These are phyloP conservation scores for Rhodophaea formosa DNA, from an alignment of 2,888 invertebrate species.

Conservation along the genomic window DNA sequence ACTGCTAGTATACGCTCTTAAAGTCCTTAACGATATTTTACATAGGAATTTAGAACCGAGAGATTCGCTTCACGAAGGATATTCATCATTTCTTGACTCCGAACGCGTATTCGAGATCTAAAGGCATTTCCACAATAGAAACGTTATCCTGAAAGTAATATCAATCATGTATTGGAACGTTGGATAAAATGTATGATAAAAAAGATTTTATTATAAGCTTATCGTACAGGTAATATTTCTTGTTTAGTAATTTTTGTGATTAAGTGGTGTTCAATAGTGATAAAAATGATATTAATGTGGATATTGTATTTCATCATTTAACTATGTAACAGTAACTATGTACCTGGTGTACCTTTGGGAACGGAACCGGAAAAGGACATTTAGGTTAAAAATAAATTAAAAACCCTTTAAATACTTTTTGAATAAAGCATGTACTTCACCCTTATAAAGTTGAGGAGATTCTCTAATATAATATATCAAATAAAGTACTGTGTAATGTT, in stretches of 20 bases:
- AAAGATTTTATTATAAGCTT: too few species aligned
- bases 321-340: too few species aligned
- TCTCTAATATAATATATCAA: background rate
- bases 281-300: too few species aligned
- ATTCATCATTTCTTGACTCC: conserved; percentile 16
- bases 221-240: background rate
- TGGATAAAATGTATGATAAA: background rate
- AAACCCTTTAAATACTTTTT: too few species aligned
- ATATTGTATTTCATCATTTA: too few species aligned
- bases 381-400: too few species aligned
- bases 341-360: too few species aligned
- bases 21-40: background rate
- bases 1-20: too few species aligned
- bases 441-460: too few species aligned
- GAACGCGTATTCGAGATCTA: conserved; percentile 4
- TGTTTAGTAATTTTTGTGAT: background rate
- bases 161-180: background rate
- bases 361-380: too few species aligned
- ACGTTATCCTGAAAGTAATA: background rate
- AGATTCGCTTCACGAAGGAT: background rate
- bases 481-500: background rate
- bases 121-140: background rate
- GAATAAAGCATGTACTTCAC: too few species aligned
- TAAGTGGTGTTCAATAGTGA: too few species aligned
- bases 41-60: conserved; percentile 10